Conservation (phyloP, 1,140 invertebrate species). For the Drosophila rufa region DNA sequence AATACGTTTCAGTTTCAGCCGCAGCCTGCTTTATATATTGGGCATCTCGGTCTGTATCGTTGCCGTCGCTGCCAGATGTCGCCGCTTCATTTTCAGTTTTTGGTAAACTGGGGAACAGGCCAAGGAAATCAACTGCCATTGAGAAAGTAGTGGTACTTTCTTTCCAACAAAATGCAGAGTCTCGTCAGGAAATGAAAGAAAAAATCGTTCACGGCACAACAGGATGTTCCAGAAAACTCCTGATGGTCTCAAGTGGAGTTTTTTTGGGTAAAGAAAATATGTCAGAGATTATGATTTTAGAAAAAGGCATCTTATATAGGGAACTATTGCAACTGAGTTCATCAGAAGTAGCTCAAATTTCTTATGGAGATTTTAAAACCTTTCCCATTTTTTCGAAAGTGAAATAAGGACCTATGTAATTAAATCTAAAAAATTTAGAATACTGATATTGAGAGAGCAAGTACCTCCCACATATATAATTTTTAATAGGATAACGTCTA, state of each 20-base stretch:
- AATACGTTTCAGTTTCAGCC: slow-evolving; percentile 35
- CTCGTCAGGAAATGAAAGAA: slow-evolving; percentile 66
- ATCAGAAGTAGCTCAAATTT: neutral
- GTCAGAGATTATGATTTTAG: neutral
- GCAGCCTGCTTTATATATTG: slow-evolving; percentile 33
- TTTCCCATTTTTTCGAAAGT: neutral
- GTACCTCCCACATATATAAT: too few relatives aligned
- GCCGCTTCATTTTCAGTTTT: slow-evolving; percentile 54
- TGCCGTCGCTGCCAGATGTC: slow-evolving; percentile 69
- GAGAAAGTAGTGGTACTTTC: slow-evolving; percentile 44
- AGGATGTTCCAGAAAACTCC: slow-evolving; percentile 56
- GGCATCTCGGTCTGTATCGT: slow-evolving; percentile 1
- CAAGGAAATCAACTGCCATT: slow-evolving; percentile 65
- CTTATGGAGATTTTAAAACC: neutral
- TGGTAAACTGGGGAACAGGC: slow-evolving; percentile 39
- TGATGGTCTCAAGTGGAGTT: slow-evolving; percentile 4
- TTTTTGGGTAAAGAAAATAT: slow-evolving; percentile 2
- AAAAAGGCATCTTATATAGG: neutral
- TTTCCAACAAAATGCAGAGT: slow-evolving; percentile 43
- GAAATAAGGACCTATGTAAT: too few relatives aligned
- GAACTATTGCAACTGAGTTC: neutral
- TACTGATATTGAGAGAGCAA: too few relatives aligned
- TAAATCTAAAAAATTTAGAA: too few relatives aligned
- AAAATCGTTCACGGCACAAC: slow-evolving; percentile 53
- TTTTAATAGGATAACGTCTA: too few relatives aligned